These are phyloP conservation scores for Tribolium castaneum DNA, from an alignment of 1,140 invertebrate genomes.

Conservation along the genomic window DNA sequence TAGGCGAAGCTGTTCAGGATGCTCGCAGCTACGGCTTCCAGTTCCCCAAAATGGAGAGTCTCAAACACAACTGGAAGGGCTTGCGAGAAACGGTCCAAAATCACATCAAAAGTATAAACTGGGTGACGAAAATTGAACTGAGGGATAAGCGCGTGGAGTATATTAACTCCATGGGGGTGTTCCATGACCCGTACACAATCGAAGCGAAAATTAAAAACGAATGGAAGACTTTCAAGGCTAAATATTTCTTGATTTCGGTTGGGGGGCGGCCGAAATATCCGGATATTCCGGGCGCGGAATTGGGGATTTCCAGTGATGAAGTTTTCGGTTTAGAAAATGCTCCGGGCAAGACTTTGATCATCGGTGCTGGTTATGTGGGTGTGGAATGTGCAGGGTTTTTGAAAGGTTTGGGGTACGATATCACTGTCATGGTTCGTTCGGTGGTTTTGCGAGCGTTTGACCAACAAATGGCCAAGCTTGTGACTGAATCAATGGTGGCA, in stretches of 20 bases:
- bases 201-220: slow-evolving; percentile 80
- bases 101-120: slow-evolving; percentile 73
- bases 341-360: slow-evolving; percentile 92
- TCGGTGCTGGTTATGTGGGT: slow-evolving; percentile 95
- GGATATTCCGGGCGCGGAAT: slow-evolving; percentile 90
- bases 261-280: slow-evolving; percentile 88
- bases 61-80: slow-evolving; percentile 77
- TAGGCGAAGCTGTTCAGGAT: slow-evolving; percentile 85
- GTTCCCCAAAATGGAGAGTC: slow-evolving; percentile 65
- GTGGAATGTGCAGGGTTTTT: slow-evolving; percentile 97
- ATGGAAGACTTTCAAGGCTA: slow-evolving; percentile 76
- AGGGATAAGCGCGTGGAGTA: slow-evolving; percentile 87
- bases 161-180: slow-evolving; percentile 86
- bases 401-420: slow-evolving; percentile 83
- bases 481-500: slow-evolving; percentile 86
- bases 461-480: slow-evolving; percentile 91
- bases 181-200: slow-evolving; percentile 83
- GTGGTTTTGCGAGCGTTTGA: slow-evolving; percentile 95
- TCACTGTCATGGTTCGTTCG: slow-evolving; percentile 91
- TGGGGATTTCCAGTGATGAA: slow-evolving; percentile 71
- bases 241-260: slow-evolving; percentile 89
- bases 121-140: slow-evolving; percentile 87
- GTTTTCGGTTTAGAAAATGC: slow-evolving; percentile 87
- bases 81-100: slow-evolving; percentile 80
- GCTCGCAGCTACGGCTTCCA: slow-evolving; percentile 83